A percentile compares a stretch with the other conserved stretches of the same genome.
Conservation (phyloP, 2,888 invertebrate species). For the Tiliacea aurago region DNA sequence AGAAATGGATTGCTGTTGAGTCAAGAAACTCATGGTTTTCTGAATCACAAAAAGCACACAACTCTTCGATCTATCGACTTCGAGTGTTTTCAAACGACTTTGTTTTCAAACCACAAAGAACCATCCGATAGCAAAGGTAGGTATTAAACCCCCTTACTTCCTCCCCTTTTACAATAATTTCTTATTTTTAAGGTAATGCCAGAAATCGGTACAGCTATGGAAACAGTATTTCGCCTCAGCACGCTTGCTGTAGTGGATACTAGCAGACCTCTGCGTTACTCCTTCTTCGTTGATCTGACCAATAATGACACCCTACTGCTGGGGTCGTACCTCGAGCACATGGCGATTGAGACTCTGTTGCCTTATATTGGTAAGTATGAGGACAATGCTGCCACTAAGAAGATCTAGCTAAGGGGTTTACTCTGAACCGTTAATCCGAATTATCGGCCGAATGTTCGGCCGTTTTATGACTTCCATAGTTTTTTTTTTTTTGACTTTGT, state of each 20-base stretch:
- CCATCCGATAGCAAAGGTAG: neutral
- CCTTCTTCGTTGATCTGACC: constrained; percentile 73
- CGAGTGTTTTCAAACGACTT: neutral
- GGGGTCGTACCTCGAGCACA: constrained; percentile 72
- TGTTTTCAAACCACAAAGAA: no score
- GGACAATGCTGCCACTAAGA: neutral
- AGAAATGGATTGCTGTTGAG: neutral
- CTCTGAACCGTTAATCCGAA: no score
- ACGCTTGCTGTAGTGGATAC: constrained; percentile 69
- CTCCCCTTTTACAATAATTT: neutral
- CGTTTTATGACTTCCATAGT: no score
- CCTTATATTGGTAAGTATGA: constrained; percentile 76
- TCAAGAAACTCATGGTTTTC: neutral
- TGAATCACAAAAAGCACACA: neutral
- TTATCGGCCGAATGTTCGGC: no score
- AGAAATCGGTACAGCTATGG: constrained; percentile 74
- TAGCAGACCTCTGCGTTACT: constrained; percentile 72
- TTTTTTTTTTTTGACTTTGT: no score
- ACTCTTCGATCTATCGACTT: neutral
- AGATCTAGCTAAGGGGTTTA: no score
- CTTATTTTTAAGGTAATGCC: constrained; percentile 72
- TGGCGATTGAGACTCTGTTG: constrained; percentile 74
- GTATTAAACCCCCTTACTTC: neutral
- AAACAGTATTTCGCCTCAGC: constrained; percentile 78
- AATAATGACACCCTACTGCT: constrained; percentile 70